Conservation (phyloP, 2,797 vertebrate genomes). For the Hoplostethus mediterraneus region DNA sequence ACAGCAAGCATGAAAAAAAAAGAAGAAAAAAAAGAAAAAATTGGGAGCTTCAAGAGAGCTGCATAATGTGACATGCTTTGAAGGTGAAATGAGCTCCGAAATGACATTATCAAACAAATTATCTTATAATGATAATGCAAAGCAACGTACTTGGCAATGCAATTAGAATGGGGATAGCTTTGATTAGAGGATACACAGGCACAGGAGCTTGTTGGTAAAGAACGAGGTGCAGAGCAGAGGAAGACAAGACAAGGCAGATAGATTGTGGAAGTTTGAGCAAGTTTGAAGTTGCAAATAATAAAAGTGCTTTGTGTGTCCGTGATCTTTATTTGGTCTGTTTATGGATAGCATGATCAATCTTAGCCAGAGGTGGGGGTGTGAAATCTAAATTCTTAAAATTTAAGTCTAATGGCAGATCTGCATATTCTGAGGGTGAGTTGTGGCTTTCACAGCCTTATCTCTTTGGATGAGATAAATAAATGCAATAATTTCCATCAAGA, state of each 20-base stretch:
- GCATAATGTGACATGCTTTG: constrained; percentile 80
- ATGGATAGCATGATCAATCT: constrained; percentile 58
- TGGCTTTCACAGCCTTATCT: constrained; percentile 73
- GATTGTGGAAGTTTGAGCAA: constrained; percentile 52
- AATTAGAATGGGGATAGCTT: constrained; percentile 55
- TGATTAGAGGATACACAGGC: constrained; percentile 44
- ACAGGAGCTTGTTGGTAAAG: constrained; percentile 31
- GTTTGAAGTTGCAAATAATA: constrained; percentile 60
- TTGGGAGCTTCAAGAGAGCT: constrained; percentile 71
- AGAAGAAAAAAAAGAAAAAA: constrained; percentile 33
- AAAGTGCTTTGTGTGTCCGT: constrained; percentile 40
- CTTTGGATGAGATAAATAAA: constrained; percentile 85
- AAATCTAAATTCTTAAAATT: constrained; percentile 56
- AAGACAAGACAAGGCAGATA: constrained; percentile 32
- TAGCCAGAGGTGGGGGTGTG: constrained; percentile 15
- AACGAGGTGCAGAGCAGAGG: constrained; percentile 24
- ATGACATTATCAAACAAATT: constrained; percentile 73
- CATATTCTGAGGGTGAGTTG: constrained; percentile 64
- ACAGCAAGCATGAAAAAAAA: constrained; percentile 68
- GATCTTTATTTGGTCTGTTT: constrained; percentile 53
- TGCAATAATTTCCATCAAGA: constrained; percentile 86
- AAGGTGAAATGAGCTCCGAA: constrained; percentile 72
- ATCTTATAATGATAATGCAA: constrained; percentile 74
- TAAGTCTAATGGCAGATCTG: constrained; percentile 57
- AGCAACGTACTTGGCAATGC: constrained; percentile 56